Evolutionary conservation across 2,888 invertebrate species (phyloP).

Genomic region (Operophtera brumata): DNA sequence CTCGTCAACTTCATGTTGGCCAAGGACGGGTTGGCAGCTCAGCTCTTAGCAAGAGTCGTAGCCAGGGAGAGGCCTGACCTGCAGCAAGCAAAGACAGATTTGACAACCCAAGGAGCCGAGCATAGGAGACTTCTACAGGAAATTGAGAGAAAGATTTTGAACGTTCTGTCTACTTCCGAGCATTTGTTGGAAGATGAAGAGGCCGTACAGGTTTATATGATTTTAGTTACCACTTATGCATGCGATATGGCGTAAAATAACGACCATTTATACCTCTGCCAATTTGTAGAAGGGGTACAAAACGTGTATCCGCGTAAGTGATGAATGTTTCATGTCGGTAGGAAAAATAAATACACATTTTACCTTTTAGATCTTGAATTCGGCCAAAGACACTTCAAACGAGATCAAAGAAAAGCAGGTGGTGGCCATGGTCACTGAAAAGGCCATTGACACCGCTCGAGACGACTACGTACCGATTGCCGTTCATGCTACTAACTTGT

Average conservation of each 20-base stretch:
- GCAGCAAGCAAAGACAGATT: conserved; percentile 92
- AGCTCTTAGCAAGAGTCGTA: conserved; percentile 93
- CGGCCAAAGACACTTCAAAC: conserved; percentile 93
- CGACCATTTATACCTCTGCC: not conserved
- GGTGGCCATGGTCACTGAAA: conserved; percentile 93
- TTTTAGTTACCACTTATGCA: too few relatives aligned
- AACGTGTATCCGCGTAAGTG: not conserved
- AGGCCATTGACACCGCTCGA: conserved; percentile 92
- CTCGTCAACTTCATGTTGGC: conserved; percentile 97
- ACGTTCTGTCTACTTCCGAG: conserved; percentile 73
- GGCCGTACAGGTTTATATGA: conserved; percentile 83
- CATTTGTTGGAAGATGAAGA: conserved; percentile 92
- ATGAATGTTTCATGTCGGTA: not conserved
- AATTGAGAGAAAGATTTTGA: conserved; percentile 94
- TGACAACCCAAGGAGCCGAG: conserved; percentile 93
- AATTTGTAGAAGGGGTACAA: not conserved
- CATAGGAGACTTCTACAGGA: conserved; percentile 91
- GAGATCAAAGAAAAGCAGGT: conserved; percentile 96
- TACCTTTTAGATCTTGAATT: conserved; percentile 85
- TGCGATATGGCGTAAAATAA: too few relatives aligned
- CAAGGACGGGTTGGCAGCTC: conserved; percentile 92
- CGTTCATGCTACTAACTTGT: conserved; percentile 92
- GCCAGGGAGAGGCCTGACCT: conserved; percentile 95
- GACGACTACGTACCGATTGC: conserved; percentile 95
- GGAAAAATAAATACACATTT: not conserved